These are phyloP conservation scores for Dryadula phaetusa DNA, from an alignment of 2,888 invertebrate genomes.

Conservation along the genomic window DNA sequence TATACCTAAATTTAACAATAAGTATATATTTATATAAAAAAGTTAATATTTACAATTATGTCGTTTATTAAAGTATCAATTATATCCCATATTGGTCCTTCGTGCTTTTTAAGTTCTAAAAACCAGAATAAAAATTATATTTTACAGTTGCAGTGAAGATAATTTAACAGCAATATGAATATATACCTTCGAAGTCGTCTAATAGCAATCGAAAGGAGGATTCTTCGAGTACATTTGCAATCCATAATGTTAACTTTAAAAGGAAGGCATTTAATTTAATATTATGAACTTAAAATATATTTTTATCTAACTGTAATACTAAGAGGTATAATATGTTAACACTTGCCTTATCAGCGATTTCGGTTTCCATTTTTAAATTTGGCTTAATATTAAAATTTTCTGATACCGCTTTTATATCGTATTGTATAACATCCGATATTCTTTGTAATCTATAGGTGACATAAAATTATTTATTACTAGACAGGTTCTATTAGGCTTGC, in stretches of 20 bases:
- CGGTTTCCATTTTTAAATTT: slow-evolving; percentile 53
- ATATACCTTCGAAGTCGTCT: slow-evolving; percentile 67
- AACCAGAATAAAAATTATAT: slow-evolving; percentile 38
- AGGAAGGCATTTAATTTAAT: slow-evolving; percentile 13
- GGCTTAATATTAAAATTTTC: slow-evolving; percentile 41
- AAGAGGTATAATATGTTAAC: not conserved
- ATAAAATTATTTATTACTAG: not conserved
- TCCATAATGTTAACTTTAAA: slow-evolving; percentile 68
- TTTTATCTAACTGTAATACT: not conserved
- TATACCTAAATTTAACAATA: too few species aligned
- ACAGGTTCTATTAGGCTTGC: too few species aligned
- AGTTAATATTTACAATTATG: slow-evolving; percentile 57
- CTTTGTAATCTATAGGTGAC: slow-evolving; percentile 60
- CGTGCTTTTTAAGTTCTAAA: slow-evolving; percentile 71
- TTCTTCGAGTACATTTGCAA: slow-evolving; percentile 63
- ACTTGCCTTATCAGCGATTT: slow-evolving; percentile 62
- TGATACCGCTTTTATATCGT: slow-evolving; percentile 57
- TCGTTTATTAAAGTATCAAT: slow-evolving; percentile 64
- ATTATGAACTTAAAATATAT: not conserved
- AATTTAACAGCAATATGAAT: not conserved
- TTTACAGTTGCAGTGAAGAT: not conserved
- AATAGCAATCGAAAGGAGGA: slow-evolving; percentile 59
- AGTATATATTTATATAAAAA: not conserved
- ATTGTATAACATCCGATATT: slow-evolving; percentile 56
- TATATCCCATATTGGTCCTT: slow-evolving; percentile 69